These are phyloP conservation scores for Spheniscus mendiculus DNA, from an alignment of 2,113 vertebrate genomes.

Conservation along the genomic window DNA sequence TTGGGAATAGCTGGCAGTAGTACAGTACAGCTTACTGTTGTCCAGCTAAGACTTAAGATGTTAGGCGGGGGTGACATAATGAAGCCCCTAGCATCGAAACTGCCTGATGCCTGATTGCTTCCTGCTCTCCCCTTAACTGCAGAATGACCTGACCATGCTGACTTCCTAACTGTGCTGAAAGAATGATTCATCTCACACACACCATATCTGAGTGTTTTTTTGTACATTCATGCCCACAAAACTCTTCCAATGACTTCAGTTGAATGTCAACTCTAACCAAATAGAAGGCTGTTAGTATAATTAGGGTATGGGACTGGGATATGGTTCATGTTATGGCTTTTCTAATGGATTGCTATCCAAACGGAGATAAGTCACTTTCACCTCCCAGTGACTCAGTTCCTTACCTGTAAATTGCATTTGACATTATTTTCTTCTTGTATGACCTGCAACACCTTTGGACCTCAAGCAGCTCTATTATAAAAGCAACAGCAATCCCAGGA, in stretches of 20 bases:
- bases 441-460: not conserved
- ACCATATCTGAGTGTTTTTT: not conserved
- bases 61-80: rapidly evolving
- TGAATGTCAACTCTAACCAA: not conserved
- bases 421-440: not conserved
- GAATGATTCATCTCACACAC: not conserved
- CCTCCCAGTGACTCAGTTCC: not conserved
- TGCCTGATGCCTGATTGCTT: not conserved
- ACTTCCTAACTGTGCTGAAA: not conserved
- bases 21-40: not conserved
- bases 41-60: not conserved
- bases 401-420: not conserved
- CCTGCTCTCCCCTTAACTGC: not conserved
- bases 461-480: not conserved
- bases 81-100: not conserved
- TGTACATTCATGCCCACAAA: not conserved
- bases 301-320: not conserved
- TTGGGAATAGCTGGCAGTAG: not conserved
- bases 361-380: not conserved
- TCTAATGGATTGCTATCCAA: not conserved
- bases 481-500: not conserved
- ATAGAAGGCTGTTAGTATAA: not conserved
- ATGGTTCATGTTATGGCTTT: not conserved
- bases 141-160: not conserved
- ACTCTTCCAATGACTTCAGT: not conserved